phyloP scores from a whole-genome alignment of 1,140 invertebrate species.

The Drosophila nikananu region DNA sequence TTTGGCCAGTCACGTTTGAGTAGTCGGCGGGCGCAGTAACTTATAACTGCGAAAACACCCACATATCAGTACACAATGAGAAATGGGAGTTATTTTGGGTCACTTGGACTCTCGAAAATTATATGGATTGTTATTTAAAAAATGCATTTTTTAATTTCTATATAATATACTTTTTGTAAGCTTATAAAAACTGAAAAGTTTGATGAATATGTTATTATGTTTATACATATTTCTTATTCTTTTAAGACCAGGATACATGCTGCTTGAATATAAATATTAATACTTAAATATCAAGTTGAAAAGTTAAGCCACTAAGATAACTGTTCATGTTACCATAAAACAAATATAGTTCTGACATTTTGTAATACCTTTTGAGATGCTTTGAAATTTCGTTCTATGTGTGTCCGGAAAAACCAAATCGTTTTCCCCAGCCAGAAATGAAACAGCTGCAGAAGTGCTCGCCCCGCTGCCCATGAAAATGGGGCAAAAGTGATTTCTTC shows the following conservation, averaged over 20 bases:
- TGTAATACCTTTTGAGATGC: neutral
- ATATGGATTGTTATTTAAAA: neutral
- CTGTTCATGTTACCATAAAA: neutral
- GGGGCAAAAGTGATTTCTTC: slow-evolving; percentile 74
- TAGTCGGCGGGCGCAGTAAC: slow-evolving; percentile 74
- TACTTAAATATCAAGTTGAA: neutral
- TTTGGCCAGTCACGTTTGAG: slow-evolving; percentile 83
- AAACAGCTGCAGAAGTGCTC: slow-evolving; percentile 74
- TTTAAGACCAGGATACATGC: neutral
- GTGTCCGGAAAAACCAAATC: slow-evolving; percentile 16
- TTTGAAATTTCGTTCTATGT: neutral
- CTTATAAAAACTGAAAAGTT: too few species aligned
- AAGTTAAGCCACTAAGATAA: neutral
- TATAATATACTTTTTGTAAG: too few species aligned
- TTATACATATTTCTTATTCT: too few species aligned
- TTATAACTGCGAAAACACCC: slow-evolving; percentile 56
- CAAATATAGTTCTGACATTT: neutral
- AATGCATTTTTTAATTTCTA: neutral
- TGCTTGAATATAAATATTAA: neutral
- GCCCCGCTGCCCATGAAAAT: slow-evolving; percentile 74
- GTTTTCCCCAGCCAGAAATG: slow-evolving; percentile 52
- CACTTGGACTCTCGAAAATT: too few species aligned
- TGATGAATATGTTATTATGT: too few species aligned
- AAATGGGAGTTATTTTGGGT: neutral
- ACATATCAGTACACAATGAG: slow-evolving; percentile 12